Evolutionary conservation across 2,888 invertebrate species (phyloP).

Genomic region (Monoplex corrugatus): DNA sequence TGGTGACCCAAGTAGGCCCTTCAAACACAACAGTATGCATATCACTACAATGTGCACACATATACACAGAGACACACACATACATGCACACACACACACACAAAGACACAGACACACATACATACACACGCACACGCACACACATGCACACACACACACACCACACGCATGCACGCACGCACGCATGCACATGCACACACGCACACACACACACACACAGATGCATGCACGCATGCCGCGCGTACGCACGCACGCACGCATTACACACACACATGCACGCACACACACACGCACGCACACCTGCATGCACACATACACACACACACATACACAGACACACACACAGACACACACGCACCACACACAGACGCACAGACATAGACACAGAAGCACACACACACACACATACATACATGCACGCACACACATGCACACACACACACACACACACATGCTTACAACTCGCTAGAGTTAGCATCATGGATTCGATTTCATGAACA

Average conservation of each 20-base stretch:
- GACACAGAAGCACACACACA: neutral
- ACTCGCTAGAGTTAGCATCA: too few species aligned
- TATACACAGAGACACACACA: neutral
- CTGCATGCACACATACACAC: too few species aligned
- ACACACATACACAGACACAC: neutral
- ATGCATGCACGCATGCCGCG: too few species aligned
- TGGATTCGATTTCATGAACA: too few species aligned
- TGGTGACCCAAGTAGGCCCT: neutral
- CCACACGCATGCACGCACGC: neutral
- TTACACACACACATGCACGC: too few species aligned
- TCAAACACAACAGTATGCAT: neutral
- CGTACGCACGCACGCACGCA: too few species aligned
- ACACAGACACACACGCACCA: too few species aligned
- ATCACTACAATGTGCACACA: neutral
- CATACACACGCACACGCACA: neutral
- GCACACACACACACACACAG: neutral
- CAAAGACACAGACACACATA: neutral
- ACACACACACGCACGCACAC: too few species aligned
- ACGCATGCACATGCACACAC: neutral
- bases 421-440: too few species aligned
- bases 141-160: too few species aligned
- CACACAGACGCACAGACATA: neutral
- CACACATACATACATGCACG: too few species aligned
- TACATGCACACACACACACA: neutral
- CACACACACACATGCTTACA: too few species aligned